These are phyloP conservation scores for Mycogona germanica DNA, from an alignment of 2,888 invertebrate genomes.

Conservation along the genomic window DNA sequence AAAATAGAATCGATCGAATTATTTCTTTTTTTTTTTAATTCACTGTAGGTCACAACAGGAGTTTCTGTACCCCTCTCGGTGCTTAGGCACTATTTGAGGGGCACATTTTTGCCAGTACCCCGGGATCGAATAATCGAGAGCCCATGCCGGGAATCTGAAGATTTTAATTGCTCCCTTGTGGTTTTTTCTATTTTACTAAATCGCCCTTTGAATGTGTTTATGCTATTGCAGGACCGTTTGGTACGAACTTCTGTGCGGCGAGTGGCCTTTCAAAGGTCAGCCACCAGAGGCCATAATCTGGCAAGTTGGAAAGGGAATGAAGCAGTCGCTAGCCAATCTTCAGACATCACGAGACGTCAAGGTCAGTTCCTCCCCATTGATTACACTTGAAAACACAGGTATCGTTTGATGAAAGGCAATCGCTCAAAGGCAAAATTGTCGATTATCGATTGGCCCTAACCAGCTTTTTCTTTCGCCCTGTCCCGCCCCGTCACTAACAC, in stretches of 20 bases:
- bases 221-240: constrained; percentile 67
- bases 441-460: not conserved
- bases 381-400: no score
- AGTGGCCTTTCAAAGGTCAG: constrained; percentile 90
- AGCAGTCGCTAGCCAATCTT: constrained; percentile 85
- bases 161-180: not conserved
- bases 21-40: not conserved
- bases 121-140: no score
- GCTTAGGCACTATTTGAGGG: no score
- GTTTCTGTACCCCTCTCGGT: no score
- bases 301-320: constrained; percentile 95
- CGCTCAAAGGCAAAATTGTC: no score
- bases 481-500: no score
- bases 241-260: constrained; percentile 93
- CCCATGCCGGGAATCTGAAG: not conserved
- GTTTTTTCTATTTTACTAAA: not conserved
- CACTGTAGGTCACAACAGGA: no score
- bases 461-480: constrained; percentile 13
- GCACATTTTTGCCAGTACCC: no score
- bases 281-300: constrained; percentile 93
- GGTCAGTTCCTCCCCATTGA: no score
- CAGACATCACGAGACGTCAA: constrained; percentile 94
- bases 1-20: not conserved
- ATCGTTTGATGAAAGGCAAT: no score
- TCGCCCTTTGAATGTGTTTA: no score